Base-by-base conservation (phyloP, 2,888 invertebrate species). In the Eucriotettix oculatus region DNA sequence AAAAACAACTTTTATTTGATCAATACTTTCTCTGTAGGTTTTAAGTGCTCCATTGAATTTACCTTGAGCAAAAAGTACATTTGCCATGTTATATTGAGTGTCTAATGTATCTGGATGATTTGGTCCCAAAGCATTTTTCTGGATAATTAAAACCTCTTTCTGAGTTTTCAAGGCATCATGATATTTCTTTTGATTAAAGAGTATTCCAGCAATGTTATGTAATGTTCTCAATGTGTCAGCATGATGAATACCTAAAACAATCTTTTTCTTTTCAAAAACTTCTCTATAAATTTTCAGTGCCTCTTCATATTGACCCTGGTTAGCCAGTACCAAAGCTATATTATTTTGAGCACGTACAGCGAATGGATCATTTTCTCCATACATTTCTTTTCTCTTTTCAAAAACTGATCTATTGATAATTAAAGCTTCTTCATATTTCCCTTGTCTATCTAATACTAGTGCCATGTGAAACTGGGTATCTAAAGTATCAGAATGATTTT, bases 321-420 rank as follows among this genome's bases (percentile, higher is more conserved):
- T 58, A 12, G 14, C 52, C n/a, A 65, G 56, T 52, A 63, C 61
- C 42, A 62, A 41, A 10, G 65, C 66, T 58, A 64, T 65, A 57
- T 64, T 59, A 42, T 58, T 43, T 12, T 42, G 48, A 29, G 52
- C 58, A 48, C 10, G 42, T n/a, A 59, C 12, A 11, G 60, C 48
- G n/a, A 43, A 52, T 42, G 53, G 7, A 40, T 58, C 9, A 29
- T 59, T 42, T 48, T 29, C 17, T 16, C 56, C 59, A 10, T 56
- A 48, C 16, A 44, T 14, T 54, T 60, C 16, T 48, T 48, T 48
- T 14, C 10, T 48, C 48, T 48, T 48, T 48, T 58, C 16, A 58
- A 58, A 63, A 44, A 65, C 60, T 43, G 42, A 59, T 42, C 48
- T 42, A 60, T 63, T 60, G 14, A 48, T 48, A n/a, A 48, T 48